Conservation (phyloP, 1,140 invertebrate species). For the Philopotamus ludificatus region DNA sequence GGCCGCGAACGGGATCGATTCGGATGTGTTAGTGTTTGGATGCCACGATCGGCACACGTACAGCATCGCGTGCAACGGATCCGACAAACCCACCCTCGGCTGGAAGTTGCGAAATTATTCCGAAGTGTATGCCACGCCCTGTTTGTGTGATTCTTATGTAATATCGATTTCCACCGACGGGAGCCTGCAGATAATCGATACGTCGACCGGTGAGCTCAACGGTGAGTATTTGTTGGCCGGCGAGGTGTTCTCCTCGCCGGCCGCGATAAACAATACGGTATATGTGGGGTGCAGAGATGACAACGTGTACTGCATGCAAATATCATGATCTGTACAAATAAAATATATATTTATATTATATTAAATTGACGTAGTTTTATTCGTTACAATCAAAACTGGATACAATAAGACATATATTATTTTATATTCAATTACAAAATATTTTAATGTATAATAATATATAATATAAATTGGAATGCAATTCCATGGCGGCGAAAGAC, state of each 20-base stretch:
- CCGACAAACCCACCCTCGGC: slow-evolving; percentile 48
- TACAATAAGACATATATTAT: slow-evolving; percentile 42
- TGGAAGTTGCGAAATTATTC: slow-evolving; percentile 54
- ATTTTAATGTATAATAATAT: slow-evolving; percentile 16
- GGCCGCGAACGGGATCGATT: slow-evolving; percentile 44
- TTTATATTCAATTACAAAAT: slow-evolving; percentile 37
- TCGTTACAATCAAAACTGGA: slow-evolving; percentile 36
- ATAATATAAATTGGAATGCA: slow-evolving; percentile 37
- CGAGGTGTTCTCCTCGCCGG: slow-evolving; percentile 71
- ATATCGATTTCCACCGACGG: slow-evolving; percentile 59
- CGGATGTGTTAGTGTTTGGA: slow-evolving; percentile 56
- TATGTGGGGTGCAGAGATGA: slow-evolving; percentile 73
- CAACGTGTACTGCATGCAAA: slow-evolving; percentile 64
- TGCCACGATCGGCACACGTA: slow-evolving; percentile 66
- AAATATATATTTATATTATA: slow-evolving; percentile 26
- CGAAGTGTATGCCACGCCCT: slow-evolving; percentile 64
- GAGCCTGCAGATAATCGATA: slow-evolving; percentile 57
- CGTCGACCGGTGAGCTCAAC: slow-evolving; percentile 52
- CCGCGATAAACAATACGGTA: slow-evolving; percentile 56
- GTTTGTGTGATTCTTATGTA: slow-evolving; percentile 50
- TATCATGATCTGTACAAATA: slow-evolving; percentile 45
- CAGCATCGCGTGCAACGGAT: slow-evolving; percentile 57
- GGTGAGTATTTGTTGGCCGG: slow-evolving; percentile 54
- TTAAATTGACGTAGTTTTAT: slow-evolving; percentile 40
- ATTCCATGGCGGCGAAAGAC: slow-evolving; percentile 30